A percentile compares a stretch with the other conserved stretches of the same genome.
Conservation (phyloP, 2,888 invertebrate species). For the Erannis defoliaria region DNA sequence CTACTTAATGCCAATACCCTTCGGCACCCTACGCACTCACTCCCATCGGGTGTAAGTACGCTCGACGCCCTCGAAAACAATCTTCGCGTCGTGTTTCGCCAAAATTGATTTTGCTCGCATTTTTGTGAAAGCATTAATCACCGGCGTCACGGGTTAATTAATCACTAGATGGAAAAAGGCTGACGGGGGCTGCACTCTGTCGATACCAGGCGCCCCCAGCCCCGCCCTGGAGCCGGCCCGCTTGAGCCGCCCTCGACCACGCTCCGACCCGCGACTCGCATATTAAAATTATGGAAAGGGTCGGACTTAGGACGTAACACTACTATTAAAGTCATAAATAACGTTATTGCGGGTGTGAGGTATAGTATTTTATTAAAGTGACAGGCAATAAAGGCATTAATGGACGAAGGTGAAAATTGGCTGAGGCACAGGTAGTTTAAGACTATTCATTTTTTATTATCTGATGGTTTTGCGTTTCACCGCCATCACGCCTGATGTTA, state of each 20-base stretch:
- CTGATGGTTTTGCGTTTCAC: too few species aligned
- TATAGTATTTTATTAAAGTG: too few species aligned
- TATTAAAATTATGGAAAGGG: background rate
- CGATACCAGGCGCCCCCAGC: constrained; percentile 58
- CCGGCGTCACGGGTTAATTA: constrained; percentile 65
- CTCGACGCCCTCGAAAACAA: constrained; percentile 30
- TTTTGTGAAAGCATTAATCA: constrained; percentile 70
- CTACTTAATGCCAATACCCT: background rate
- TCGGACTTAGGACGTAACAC: background rate
- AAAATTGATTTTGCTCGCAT: constrained; percentile 63
- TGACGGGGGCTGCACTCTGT: constrained; percentile 57
- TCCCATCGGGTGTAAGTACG: background rate
- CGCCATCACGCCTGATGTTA: too few species aligned
- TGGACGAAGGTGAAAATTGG: too few species aligned
- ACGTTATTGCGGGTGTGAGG: background rate
- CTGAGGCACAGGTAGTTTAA: too few species aligned
- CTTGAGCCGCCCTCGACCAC: background rate
- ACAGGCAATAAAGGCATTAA: too few species aligned
- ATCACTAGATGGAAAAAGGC: constrained; percentile 67
- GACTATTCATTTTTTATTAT: too few species aligned
- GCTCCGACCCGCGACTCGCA: background rate
- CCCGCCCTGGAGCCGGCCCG: constrained; percentile 13
- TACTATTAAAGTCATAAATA: background rate
- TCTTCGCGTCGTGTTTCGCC: constrained; percentile 37
- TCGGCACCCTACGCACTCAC: background rate